Conservation (phyloP, 2,888 invertebrate species). For the Ametastegia equiseti region DNA sequence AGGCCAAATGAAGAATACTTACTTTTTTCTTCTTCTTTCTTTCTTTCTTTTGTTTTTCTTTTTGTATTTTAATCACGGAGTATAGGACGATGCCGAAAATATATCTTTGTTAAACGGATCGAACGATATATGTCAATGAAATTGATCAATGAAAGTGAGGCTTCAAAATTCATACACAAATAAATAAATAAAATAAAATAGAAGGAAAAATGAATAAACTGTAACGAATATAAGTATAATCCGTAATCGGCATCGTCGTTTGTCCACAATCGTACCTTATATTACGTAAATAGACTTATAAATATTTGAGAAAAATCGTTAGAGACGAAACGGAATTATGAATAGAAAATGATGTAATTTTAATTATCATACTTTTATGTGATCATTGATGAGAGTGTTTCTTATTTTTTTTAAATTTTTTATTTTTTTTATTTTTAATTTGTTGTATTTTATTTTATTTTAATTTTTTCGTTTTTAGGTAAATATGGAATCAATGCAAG, state of each 20-base stretch:
- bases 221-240: not conserved
- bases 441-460: no score
- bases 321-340: not conserved
- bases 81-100: not conserved
- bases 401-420: no score
- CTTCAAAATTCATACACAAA: not conserved
- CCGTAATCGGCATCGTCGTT: not conserved
- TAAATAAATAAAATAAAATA: not conserved
- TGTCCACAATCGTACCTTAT: constrained; percentile 25
- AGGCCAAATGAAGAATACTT: not conserved
- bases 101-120: not conserved
- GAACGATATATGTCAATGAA: not conserved
- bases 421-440: no score
- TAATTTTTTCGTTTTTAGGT: no score
- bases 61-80: no score
- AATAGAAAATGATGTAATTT: not conserved
- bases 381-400: not conserved
- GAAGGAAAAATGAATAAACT: not conserved
- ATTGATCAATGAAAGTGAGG: not conserved
- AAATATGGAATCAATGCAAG: not conserved
- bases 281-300: not conserved
- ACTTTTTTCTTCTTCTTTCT: not conserved
- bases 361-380: not conserved
- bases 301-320: not conserved
- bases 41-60: not conserved